Evolutionary conservation across 2,113 vertebrate genomes (phyloP).

Genomic region (Egretta garzetta): DNA sequence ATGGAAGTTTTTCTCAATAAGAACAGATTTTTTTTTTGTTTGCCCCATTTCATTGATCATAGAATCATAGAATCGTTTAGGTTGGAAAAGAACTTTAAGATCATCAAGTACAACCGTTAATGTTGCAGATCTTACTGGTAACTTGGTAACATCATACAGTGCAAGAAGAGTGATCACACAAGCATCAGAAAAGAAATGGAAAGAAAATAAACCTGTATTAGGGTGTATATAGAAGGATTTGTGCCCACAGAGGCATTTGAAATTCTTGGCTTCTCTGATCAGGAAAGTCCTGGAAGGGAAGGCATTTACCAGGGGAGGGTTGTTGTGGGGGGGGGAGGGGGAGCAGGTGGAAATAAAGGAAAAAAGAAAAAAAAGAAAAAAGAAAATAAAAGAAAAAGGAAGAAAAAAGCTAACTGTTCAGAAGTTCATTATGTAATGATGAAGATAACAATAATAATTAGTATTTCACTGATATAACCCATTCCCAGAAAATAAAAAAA

Average conservation of each 20-base stretch:
- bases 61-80: too few species aligned
- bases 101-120: too few species aligned
- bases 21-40: not conserved
- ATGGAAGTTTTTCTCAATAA: not conserved
- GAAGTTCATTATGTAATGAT: not conserved
- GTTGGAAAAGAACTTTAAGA: too few species aligned
- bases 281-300: not conserved
- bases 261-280: not conserved
- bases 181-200: not conserved
- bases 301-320: not conserved
- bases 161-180: not conserved
- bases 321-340: rapidly evolving
- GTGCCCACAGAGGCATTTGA: not conserved
- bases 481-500: not conserved
- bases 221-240: not conserved
- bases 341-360: too few species aligned
- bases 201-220: not conserved
- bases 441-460: not conserved
- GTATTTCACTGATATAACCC: not conserved
- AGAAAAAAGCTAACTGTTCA: not conserved
- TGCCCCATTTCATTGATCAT: not conserved
- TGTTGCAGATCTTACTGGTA: not conserved
- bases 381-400: not conserved
- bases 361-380: too few species aligned
- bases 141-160: not conserved